Conservation (phyloP, 2,113 vertebrate genomes). For the Hyperopisus bebe region DNA sequence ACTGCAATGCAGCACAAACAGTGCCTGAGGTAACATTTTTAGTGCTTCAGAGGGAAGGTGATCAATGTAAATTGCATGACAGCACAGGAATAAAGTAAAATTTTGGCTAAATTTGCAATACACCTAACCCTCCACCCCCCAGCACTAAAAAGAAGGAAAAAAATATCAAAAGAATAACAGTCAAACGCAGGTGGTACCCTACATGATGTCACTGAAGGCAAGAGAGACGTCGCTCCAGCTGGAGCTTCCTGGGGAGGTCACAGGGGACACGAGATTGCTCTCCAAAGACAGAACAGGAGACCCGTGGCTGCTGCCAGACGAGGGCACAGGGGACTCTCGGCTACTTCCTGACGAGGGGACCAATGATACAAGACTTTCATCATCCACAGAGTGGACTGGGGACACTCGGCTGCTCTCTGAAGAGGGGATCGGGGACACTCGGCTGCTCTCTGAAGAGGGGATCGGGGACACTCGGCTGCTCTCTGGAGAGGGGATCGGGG, state of each 20-base stretch:
- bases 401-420: background rate
- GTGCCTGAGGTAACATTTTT: background rate
- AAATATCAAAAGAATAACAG: background rate
- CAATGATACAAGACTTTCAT: background rate
- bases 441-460: background rate
- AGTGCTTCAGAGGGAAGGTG: background rate
- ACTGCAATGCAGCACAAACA: background rate
- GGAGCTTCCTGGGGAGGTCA: constrained; percentile 32
- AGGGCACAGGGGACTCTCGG: background rate
- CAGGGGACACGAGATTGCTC: constrained; percentile 37
- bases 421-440: background rate
- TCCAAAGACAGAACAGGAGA: background rate
- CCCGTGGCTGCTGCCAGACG: background rate
- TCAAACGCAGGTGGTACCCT: background rate
- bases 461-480: background rate
- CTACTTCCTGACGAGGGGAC: background rate
- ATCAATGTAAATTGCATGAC: background rate
- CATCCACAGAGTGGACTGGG: background rate
- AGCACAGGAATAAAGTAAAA: background rate
- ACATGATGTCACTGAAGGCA: background rate
- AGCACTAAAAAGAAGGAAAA: background rate
- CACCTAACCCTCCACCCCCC: background rate
- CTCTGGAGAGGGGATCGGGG: constrained; percentile 16
- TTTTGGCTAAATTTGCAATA: background rate
- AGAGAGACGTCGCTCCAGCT: background rate